A percentile compares a stretch with the other conserved stretches of the same genome.
Evolutionary conservation across 2,797 vertebrate species (phyloP).

Genomic region (Pseudopleuronectes americanus): DNA sequence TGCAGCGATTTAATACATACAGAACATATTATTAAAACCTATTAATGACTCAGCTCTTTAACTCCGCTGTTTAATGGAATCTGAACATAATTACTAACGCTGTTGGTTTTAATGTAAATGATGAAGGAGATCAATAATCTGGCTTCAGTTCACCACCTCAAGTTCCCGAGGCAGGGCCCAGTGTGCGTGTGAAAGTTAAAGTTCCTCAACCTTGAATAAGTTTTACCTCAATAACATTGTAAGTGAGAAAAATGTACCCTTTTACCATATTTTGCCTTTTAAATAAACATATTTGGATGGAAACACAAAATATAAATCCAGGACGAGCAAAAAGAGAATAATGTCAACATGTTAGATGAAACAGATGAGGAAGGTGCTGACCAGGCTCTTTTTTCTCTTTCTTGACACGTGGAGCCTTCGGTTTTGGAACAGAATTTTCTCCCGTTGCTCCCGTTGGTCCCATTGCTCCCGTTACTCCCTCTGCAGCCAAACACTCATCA

Average conservation of each 20-base stretch:
- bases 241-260: neutral
- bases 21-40: no score
- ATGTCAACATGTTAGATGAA: neutral
- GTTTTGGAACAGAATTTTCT: slow-evolving; percentile 83
- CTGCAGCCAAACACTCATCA: slow-evolving; percentile 84
- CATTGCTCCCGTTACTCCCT: slow-evolving; percentile 78
- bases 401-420: slow-evolving; percentile 87
- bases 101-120: no score
- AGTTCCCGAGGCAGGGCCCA: no score
- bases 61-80: no score
- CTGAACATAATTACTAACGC: no score
- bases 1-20: no score
- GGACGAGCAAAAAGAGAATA: neutral
- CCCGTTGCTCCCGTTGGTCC: slow-evolving; percentile 75
- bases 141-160: no score
- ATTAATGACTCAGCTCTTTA: no score
- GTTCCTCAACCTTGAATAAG: neutral
- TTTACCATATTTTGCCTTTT: neutral
- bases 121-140: no score
- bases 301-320: neutral
- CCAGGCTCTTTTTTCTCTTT: slow-evolving; percentile 95
- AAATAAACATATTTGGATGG: neutral
- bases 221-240: neutral
- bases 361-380: slow-evolving; percentile 57
- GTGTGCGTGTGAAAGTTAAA: no score